Evolutionary conservation across 35 echinoderm and acorn worm species (phyloP), one percentile per base, ranked within the genome.

Genomic region (Lytechinus pictus): DNA sequence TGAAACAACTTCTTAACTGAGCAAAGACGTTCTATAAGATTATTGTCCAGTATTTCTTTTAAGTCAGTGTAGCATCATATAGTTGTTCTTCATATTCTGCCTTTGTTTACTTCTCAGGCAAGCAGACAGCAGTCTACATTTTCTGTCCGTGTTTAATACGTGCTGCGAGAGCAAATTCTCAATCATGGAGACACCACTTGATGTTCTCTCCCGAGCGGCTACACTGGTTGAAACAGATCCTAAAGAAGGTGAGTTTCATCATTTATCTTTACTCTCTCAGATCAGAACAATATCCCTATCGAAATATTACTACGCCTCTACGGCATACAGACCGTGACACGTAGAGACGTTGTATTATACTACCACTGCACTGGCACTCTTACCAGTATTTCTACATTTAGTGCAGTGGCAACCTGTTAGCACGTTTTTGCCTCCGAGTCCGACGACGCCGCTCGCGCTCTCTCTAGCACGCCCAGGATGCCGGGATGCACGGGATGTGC

Each of bases 201-300:
- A 98, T 86, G 97, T 98, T 13, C 91, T 98, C 4, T 96, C 97
- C 19, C 87, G 97, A 55, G 97, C 97, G 24, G 97, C 97, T 91
- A 96, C 97, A 27, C 94, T 96, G 24, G 94, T 98, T 28, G 96
- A 98, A 90, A 98, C 96, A 44, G 96, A 98, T 86, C 90, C 92
- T 27, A 94, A 94, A 9, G 94, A 96, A 33, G 61, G 97, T 97
- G 87, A 97, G 97, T 94, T 92, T 10, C 28, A 29, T 79, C 16
- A 24, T 92, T 10, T 28, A 29, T 79, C 16, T 8, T 24, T 24
- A 79, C 8, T 3, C 13, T 24, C 6, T 79, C 66, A 79, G 66
- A 79, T 5, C n/a, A 79, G 33, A 44, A 44, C 8, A 24, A 79
- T 5, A 79, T 79, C 66, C 8, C 6, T 24, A 24, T 16, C 3